Conservation (phyloP, 2,113 vertebrate species). For the human region GRCh38 chr3:149078001-149078500, state of each 20-base stretch:
- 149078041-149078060: not conserved
- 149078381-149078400: too few species aligned
- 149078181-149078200: not conserved
- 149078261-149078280: not conserved
- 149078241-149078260: constrained; percentile 7
- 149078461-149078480: too few species aligned
- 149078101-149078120: not conserved
- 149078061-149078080: not conserved
- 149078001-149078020: not conserved
- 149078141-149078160: not conserved
- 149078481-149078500: too few species aligned
- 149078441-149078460: too few species aligned
- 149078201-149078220: not conserved
- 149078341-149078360: too few species aligned
- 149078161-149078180: not conserved
- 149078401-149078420: too few species aligned
- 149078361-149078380: too few species aligned
- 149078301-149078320: too few species aligned
- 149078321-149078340: too few species aligned
- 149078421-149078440: too few species aligned
- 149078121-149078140: not conserved
- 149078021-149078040: not conserved
- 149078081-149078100: not conserved
- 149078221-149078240: not conserved
- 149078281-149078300: too few species aligned